phyloP scores from a whole-genome alignment of 2,797 vertebrate genomes.

The Rhinophrynus dorsalis region DNA sequence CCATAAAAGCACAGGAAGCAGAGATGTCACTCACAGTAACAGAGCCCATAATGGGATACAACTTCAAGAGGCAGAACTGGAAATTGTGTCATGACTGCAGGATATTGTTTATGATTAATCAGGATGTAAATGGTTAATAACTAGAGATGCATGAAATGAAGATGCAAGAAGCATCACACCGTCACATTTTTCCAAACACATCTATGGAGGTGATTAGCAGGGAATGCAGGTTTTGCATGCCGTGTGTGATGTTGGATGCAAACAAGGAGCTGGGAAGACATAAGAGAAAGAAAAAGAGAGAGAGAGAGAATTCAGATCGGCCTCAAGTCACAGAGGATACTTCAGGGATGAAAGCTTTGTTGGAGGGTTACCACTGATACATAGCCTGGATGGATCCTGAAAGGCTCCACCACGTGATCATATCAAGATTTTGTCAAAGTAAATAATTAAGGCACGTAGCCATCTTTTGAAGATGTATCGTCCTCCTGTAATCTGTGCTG shows the following conservation, averaged over 20 bases:
- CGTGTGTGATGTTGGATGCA: constrained; percentile 27
- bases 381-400: constrained; percentile 18
- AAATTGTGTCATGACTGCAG: too few species aligned
- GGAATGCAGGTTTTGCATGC: constrained; percentile 4
- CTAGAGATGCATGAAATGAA: constrained; percentile 5
- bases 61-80: too few species aligned
- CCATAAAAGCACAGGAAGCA: too few species aligned
- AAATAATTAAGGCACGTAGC: constrained; percentile 37
- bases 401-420: constrained; percentile 18
- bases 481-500: constrained; percentile 4
- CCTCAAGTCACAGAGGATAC: constrained; percentile 20
- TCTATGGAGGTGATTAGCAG: constrained; percentile 34
- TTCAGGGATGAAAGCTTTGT: constrained; percentile 42
- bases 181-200: constrained; percentile 14
- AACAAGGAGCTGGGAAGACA: constrained; percentile 22
- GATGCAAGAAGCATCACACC: constrained; percentile 7
- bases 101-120: constrained; percentile 4
- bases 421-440: constrained; percentile 30
- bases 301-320: constrained; percentile 32
- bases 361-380: constrained; percentile 41
- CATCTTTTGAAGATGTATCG: constrained; percentile 17
- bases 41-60: too few species aligned
- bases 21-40: too few species aligned
- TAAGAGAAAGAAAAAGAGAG: too few species aligned
- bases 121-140: not conserved